These are phyloP conservation scores for Alcedo atthis DNA, from an alignment of 2,797 vertebrate species.

Conservation along the genomic window DNA sequence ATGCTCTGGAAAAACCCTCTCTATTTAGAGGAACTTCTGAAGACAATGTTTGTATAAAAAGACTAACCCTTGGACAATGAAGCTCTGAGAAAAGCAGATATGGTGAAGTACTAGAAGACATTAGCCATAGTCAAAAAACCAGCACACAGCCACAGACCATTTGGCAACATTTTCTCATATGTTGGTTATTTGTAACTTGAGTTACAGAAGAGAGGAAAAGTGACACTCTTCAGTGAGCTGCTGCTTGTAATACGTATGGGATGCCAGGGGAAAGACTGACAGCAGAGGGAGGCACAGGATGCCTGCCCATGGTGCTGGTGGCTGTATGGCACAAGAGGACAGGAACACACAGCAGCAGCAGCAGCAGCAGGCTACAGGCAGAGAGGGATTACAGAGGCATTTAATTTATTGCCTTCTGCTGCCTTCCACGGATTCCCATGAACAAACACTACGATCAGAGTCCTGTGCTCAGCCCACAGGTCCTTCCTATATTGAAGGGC, in stretches of 20 bases:
- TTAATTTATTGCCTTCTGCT: not conserved
- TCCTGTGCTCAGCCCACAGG: rapidly evolving
- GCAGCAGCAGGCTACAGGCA: not conserved
- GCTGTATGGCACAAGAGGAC: rapidly evolving
- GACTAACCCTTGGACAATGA: not conserved
- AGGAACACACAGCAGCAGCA: not conserved
- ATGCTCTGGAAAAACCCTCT: not conserved
- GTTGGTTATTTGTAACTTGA: not conserved
- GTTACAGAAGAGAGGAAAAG: not conserved
- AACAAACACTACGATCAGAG: not conserved
- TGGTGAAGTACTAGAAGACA: not conserved
- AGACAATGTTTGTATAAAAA: not conserved
- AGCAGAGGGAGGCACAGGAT: rapidly evolving
- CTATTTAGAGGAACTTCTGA: not conserved
- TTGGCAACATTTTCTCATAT: not conserved
- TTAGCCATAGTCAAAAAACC: not conserved
- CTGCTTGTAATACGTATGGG: not conserved
- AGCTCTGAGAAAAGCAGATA: not conserved
- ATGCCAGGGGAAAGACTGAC: not conserved
- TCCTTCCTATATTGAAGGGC: not conserved
- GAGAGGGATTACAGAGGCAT: not conserved
- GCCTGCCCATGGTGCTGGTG: rapidly evolving
- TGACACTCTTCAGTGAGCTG: not conserved
- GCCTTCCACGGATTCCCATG: not conserved
- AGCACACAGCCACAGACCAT: not conserved